These are phyloP conservation scores for Erebia epiphron DNA, from an alignment of 2,888 invertebrate genomes.

Conservation along the genomic window DNA sequence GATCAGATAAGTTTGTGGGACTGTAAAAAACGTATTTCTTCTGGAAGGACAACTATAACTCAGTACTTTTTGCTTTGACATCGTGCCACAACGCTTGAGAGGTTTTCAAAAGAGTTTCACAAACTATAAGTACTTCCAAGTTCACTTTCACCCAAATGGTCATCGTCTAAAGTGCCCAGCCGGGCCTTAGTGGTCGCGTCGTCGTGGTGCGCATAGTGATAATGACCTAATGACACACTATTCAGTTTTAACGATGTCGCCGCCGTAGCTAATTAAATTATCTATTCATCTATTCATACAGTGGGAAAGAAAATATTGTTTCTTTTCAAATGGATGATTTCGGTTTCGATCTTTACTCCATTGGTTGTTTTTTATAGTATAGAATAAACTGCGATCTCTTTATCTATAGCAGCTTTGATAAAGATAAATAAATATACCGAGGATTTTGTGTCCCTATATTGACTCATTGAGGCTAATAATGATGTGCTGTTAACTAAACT, in stretches of 20 bases:
- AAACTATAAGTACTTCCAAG: conserved; percentile 19
- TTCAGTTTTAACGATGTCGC: conserved; percentile 2
- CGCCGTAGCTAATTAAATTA: conserved; percentile 12
- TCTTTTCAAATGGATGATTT: too few species aligned
- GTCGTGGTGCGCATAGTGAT: conserved; percentile 67
- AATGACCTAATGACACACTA: conserved; percentile 65
- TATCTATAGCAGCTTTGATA: too few species aligned
- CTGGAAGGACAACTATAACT: too few species aligned
- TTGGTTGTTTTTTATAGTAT: too few species aligned
- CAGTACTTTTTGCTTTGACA: neutral
- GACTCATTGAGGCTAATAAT: too few species aligned
- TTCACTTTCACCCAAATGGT: conserved; percentile 57
- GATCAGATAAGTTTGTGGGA: too few species aligned
- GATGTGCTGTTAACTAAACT: too few species aligned
- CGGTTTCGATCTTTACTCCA: neutral
- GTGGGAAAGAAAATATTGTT: neutral
- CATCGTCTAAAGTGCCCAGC: conserved; percentile 17
- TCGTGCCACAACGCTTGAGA: neutral
- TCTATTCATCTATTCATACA: conserved; percentile 5
- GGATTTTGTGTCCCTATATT: too few species aligned
- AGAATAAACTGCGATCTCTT: too few species aligned
- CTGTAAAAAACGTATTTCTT: too few species aligned
- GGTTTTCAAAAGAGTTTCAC: neutral
- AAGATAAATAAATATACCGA: too few species aligned
- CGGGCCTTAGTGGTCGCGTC: conserved; percentile 43